These are phyloP conservation scores for Cataglyphis cursor DNA, from an alignment of 2,888 invertebrate species.

Conservation along the genomic window DNA sequence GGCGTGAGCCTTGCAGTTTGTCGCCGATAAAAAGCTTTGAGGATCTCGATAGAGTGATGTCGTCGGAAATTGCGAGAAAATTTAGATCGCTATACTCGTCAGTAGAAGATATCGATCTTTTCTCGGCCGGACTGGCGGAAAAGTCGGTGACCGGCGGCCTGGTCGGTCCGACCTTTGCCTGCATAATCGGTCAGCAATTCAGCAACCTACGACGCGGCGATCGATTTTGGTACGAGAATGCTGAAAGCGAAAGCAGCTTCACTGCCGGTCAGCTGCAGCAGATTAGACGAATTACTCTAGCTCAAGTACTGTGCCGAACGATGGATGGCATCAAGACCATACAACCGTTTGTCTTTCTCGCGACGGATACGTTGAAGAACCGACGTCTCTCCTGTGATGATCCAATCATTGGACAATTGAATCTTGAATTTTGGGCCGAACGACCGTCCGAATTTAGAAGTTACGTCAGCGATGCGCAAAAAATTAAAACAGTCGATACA, in stretches of 20 bases:
- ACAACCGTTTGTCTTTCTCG: slow-evolving; percentile 91
- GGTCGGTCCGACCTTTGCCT: slow-evolving; percentile 95
- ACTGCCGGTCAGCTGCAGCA: slow-evolving; percentile 93
- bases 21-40: slow-evolving; percentile 90
- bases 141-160: slow-evolving; percentile 93
- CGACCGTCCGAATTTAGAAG: slow-evolving; percentile 71
- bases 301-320: slow-evolving; percentile 91
- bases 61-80: slow-evolving; percentile 89
- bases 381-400: slow-evolving; percentile 88
- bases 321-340: slow-evolving; percentile 90
- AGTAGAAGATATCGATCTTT: slow-evolving; percentile 94
- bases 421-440: slow-evolving; percentile 90
- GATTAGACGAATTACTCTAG: slow-evolving; percentile 90
- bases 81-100: slow-evolving; percentile 89
- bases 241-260: slow-evolving; percentile 91
- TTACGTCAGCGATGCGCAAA: background rate
- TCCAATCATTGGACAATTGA: slow-evolving; percentile 88
- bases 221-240: slow-evolving; percentile 93
- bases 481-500: background rate
- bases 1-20: slow-evolving; percentile 93
- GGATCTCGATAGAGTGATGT: slow-evolving; percentile 91
- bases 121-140: slow-evolving; percentile 94
- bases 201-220: slow-evolving; percentile 92
- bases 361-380: slow-evolving; percentile 89
- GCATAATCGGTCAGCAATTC: slow-evolving; percentile 95